Evolutionary conservation across 2,888 invertebrate genomes (phyloP).

Genomic region (Xestia xanthographa): DNA sequence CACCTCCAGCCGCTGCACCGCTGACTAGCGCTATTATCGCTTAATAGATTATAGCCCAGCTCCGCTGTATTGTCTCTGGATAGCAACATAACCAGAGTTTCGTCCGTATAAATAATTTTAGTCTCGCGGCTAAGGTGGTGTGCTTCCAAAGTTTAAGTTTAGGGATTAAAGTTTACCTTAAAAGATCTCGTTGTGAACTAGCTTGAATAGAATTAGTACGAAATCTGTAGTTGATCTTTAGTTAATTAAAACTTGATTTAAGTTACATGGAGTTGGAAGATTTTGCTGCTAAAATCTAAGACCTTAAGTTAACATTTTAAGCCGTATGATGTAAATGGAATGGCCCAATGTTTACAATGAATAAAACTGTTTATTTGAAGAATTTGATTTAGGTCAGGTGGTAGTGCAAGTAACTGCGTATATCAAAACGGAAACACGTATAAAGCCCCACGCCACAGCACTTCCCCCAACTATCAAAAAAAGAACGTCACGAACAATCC

Average conservation of each 20-base stretch:
- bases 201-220: constrained; percentile 46
- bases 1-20: constrained; percentile 65
- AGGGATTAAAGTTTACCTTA: constrained; percentile 34
- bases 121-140: constrained; percentile 49
- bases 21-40: constrained; percentile 76
- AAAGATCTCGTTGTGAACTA: constrained; percentile 38
- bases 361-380: background rate
- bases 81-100: constrained; percentile 67
- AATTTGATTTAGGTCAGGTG: background rate
- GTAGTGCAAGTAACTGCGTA: background rate
- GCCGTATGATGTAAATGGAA: background rate
- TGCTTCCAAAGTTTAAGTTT: constrained; percentile 24
- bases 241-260: constrained; percentile 53
- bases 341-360: background rate
- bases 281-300: constrained; percentile 5
- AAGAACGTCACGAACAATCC: constrained; percentile 32
- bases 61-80: constrained; percentile 75
- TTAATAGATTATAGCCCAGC: constrained; percentile 81
- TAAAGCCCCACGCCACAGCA: constrained; percentile 11
- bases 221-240: constrained; percentile 39
- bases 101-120: constrained; percentile 74
- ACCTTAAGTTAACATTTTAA: background rate
- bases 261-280: constrained; percentile 13
- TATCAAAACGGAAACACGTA: background rate
- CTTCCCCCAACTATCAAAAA: constrained; percentile 15